A percentile compares a stretch with the other conserved stretches of the same genome.
These are phyloP conservation scores for Pimephales promelas DNA, from an alignment of 2,113 vertebrate genomes.

Conservation along the genomic window DNA sequence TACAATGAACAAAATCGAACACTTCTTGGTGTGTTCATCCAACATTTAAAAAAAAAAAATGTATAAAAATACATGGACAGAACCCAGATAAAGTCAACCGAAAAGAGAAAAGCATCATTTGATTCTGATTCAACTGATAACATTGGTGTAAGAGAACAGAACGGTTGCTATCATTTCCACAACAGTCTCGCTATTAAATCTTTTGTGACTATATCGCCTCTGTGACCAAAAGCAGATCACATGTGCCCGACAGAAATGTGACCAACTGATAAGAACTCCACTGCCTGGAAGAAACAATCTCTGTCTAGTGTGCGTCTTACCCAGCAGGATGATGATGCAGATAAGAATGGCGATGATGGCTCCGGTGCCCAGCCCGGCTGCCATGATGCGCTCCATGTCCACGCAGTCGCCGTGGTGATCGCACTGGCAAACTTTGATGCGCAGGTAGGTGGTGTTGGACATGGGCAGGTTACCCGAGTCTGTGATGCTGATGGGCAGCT, in stretches of 20 bases:
- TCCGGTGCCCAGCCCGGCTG: slow-evolving; percentile 91
- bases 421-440: slow-evolving; percentile 95
- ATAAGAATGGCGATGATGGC: slow-evolving; percentile 96
- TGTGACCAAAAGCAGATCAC: not conserved
- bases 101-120: not conserved
- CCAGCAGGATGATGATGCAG: slow-evolving; percentile 93
- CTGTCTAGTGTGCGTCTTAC: slow-evolving; percentile 73
- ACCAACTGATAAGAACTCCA: slow-evolving; percentile 1
- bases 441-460: slow-evolving; percentile 88
- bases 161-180: not conserved
- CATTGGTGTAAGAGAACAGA: not conserved
- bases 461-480: slow-evolving; percentile 95
- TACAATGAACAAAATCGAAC: no score
- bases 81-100: not conserved
- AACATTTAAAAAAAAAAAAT: not conserved
- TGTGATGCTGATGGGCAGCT: slow-evolving; percentile 91
- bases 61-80: not conserved
- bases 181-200: not conserved
- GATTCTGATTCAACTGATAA: not conserved
- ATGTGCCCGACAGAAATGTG: not conserved
- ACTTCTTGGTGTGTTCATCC: not conserved
- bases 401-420: slow-evolving; percentile 94
- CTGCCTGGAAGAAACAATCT: slow-evolving; percentile 12
- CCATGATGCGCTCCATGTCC: slow-evolving; percentile 89
- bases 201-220: not conserved